Base-by-base conservation (phyloP, 1,140 invertebrate species). In the Nasonia longicornis region DNA sequence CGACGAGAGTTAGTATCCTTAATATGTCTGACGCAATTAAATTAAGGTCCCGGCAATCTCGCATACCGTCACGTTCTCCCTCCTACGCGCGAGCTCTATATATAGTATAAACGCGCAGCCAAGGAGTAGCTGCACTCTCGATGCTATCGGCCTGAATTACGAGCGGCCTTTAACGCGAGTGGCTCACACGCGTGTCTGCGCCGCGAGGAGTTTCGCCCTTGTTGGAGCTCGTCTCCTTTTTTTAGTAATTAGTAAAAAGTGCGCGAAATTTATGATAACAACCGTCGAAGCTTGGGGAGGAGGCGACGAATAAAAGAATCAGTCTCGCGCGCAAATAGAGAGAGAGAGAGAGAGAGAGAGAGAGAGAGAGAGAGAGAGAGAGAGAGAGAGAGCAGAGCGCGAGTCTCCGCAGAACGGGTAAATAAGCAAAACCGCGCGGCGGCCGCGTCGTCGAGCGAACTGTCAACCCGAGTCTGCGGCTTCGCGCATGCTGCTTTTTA, bases 21-120 rank as follows among this genome's bases (percentile, higher is more conserved):
- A 84, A 86, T 86, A 86, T 84, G 83, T 83, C 84, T 85, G 83
- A 85, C 79, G 79, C 82, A 85, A 82, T 86, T 85, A 86, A 87
- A 86, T 87, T 86, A 87, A 86, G 85, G 85, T 83, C 82, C 73
- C 76, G 76, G 84, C 85, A 83, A 84, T 84, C 80, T 85, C 84
- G 85, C 86, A 83, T 87, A 86, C 85, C 85, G 70, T 83, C 52
- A 80, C 58, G 78, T 74, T 67, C 48, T 22, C 3, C 29, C 29
- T 8, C 70, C 8, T 42, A 66, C 14, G 22, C 26, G 12, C 52
- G 14, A 16, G 7, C 7, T 42, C 7, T 42, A 10, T 42, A 6
- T 38, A 38, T 6, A 42, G 12, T 48, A 48, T 48, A 48, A 16
- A 48, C n/a, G 20, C 20, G 6, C 48, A 35, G 31, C 31, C 31